These are phyloP conservation scores for Coecobrya sp. DNA, from an alignment of 2,888 invertebrate genomes.

Conservation along the genomic window DNA sequence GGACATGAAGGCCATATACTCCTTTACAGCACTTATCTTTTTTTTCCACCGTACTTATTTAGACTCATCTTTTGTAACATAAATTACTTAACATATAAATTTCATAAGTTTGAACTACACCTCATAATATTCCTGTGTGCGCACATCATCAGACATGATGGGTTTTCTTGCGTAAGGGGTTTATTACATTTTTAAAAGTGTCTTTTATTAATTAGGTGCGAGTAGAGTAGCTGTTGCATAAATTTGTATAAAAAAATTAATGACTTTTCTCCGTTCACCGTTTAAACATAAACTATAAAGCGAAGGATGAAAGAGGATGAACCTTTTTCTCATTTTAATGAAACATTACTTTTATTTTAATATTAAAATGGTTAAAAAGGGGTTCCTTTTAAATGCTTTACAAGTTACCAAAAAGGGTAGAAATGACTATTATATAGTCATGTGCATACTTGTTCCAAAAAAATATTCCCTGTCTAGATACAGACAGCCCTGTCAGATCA, in stretches of 20 bases:
- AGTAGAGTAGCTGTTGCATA: slow-evolving; percentile 41
- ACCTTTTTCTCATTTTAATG: not conserved
- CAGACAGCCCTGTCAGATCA: no score
- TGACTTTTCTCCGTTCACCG: not conserved
- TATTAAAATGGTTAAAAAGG: not conserved
- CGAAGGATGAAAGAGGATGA: not conserved
- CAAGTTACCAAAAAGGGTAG: not conserved
- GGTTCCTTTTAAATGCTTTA: not conserved
- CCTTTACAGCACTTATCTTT: not conserved
- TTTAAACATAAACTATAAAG: not conserved
- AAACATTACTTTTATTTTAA: not conserved
- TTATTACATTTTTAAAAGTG: slow-evolving; percentile 22
- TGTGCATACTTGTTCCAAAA: not conserved
- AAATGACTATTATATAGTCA: not conserved
- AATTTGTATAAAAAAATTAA: slow-evolving; percentile 35
- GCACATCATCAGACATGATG: no score
- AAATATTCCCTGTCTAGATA: not conserved
- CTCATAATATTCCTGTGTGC: not conserved
- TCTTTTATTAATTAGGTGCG: slow-evolving; percentile 52
- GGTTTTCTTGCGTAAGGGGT: not conserved
- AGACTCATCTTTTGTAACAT: slow-evolving; percentile 7
- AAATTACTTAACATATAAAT: slow-evolving; percentile 30
- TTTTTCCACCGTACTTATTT: not conserved
- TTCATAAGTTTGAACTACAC: no score
- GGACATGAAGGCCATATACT: slow-evolving; percentile 49